Evolutionary conservation across 1,140 invertebrate genomes (phyloP).

Genomic region (Thaumetopoea pityocampa): DNA sequence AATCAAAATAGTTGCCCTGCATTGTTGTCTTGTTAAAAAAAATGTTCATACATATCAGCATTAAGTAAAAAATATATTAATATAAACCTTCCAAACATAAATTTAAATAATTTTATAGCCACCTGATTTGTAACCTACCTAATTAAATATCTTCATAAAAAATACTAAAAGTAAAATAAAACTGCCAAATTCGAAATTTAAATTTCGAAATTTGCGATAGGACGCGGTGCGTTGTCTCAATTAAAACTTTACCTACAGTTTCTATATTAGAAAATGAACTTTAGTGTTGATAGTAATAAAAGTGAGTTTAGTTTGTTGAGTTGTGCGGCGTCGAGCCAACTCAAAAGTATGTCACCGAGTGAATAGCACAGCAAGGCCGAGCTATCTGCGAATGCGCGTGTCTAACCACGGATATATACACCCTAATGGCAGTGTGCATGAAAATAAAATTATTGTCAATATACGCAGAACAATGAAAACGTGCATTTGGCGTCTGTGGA

Average conservation of each 20-base stretch:
- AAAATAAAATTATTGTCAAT: too few species aligned
- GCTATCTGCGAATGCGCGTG: conserved; percentile 62
- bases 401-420: conserved; percentile 67
- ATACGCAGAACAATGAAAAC: too few species aligned
- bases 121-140: too few species aligned
- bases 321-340: conserved; percentile 59
- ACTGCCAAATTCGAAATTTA: conserved; percentile 66
- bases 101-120: too few species aligned
- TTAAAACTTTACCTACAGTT: conserved; percentile 48
- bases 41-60: too few species aligned
- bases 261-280: conserved; percentile 26
- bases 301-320: conserved; percentile 34
- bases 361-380: conserved; percentile 66
- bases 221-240: conserved; percentile 57
- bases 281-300: conserved; percentile 31
- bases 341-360: conserved; percentile 72
- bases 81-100: too few species aligned
- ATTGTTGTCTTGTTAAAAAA: too few species aligned
- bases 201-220: conserved; percentile 50
- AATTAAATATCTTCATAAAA: too few species aligned
- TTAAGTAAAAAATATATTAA: too few species aligned
- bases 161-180: conserved; percentile 10
- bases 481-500: too few species aligned
- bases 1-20: too few species aligned
- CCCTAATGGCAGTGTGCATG: too few species aligned